Conservation (phyloP, 2,797 vertebrate genomes). For the Babyrousa celebensis region DNA sequence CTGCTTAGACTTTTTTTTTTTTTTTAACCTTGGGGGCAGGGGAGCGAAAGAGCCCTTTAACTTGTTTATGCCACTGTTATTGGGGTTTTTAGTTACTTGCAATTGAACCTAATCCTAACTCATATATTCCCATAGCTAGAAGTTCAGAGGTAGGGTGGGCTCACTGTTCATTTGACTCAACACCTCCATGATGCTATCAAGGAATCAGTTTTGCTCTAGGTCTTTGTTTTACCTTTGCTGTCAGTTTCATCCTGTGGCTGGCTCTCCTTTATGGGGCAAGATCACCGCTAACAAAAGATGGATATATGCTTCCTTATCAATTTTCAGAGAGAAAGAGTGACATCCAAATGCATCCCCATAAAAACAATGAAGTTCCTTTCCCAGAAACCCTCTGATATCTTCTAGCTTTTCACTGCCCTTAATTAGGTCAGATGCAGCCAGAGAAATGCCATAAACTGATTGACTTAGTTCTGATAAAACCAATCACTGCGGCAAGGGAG, state of each 20-base stretch:
- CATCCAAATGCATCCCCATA: background rate
- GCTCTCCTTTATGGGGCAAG: background rate
- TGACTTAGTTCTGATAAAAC: background rate
- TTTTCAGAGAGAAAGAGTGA: background rate
- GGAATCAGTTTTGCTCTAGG: background rate
- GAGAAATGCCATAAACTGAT: background rate
- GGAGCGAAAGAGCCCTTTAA: slow-evolving; percentile 24
- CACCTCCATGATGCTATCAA: background rate
- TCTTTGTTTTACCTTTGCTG: background rate
- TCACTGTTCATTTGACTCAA: background rate
- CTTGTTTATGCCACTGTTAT: background rate
- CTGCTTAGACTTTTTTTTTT: background rate
- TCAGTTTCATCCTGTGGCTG: background rate
- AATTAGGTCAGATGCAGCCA: background rate
- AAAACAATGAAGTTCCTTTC: background rate
- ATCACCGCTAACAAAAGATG: background rate
- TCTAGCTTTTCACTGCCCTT: background rate
- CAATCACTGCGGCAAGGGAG: background rate
- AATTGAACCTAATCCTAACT: background rate
- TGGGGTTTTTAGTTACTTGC: slow-evolving; percentile 12
- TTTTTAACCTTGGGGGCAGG: background rate
- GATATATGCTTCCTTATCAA: background rate
- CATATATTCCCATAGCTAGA: background rate
- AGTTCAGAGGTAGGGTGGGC: background rate
- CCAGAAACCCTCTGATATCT: background rate